Evolutionary conservation across 2,888 invertebrate species (phyloP).

Genomic region (Drosophila meridionalis): DNA sequence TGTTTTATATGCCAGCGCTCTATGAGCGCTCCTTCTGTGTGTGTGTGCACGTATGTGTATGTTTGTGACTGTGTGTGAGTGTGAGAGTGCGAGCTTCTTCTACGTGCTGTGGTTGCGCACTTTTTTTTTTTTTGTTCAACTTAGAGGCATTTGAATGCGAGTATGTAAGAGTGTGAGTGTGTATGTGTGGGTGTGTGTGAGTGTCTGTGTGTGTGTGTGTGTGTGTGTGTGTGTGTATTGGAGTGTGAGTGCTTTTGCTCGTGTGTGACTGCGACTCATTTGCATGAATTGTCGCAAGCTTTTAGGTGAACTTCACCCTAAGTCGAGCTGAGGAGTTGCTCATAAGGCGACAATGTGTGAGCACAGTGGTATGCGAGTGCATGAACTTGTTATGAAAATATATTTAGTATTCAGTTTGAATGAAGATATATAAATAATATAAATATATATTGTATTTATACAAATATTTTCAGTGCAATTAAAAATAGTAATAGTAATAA

Average conservation of each 20-base stretch:
- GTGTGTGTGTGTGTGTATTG: conserved; percentile 20
- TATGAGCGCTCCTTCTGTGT: conserved; percentile 25
- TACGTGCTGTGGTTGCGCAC: conserved; percentile 79
- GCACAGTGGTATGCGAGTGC: conserved; percentile 31
- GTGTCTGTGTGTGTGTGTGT: conserved; percentile 11
- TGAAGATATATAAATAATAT: too few species aligned
- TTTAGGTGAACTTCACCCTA: conserved; percentile 71
- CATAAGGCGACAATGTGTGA: conserved; percentile 42
- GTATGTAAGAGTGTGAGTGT: neutral
- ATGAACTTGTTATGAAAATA: neutral
- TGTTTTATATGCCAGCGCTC: conserved; percentile 68
- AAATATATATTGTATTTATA: too few species aligned
- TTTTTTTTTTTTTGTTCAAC: conserved; percentile 71
- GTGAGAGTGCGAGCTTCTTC: conserved; percentile 25
- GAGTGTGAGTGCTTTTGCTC: conserved; percentile 45
- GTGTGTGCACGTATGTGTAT: conserved; percentile 19
- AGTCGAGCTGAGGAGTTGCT: conserved; percentile 30
- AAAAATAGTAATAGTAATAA: too few species aligned
- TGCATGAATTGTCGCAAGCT: conserved; percentile 81
- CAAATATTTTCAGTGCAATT: too few species aligned
- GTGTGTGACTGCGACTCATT: conserved; percentile 74
- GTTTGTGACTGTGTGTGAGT: conserved; percentile 25
- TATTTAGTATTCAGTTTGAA: too few species aligned
- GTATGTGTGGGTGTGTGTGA: conserved; percentile 35
- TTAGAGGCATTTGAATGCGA: conserved; percentile 41